Evolutionary conservation across 1,140 invertebrate species (phyloP).

Genomic region (Eupeodes corollae): DNA sequence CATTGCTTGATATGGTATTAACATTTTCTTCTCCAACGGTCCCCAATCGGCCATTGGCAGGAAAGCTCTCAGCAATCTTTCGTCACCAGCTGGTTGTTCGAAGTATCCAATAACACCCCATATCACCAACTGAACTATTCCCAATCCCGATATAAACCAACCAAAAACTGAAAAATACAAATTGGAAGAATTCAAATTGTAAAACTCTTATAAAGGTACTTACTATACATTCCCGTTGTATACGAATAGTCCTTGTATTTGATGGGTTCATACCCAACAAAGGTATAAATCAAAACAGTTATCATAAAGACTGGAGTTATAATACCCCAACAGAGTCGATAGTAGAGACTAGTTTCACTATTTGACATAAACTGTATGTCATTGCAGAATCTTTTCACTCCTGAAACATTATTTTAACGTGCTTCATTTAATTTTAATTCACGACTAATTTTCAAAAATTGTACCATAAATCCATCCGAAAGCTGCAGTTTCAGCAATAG

Average conservation of each 20-base stretch:
- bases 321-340: conserved; percentile 65
- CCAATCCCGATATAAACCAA: conserved; percentile 31
- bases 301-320: conserved; percentile 58
- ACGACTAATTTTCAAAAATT: conserved; percentile 20
- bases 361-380: conserved; percentile 59
- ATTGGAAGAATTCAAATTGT: not conserved
- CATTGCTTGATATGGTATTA: too few species aligned
- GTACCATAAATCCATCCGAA: conserved; percentile 60
- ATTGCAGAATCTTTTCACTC: conserved; percentile 43
- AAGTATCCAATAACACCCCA: conserved; percentile 15
- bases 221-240: conserved; percentile 17
- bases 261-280: conserved; percentile 39
- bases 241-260: conserved; percentile 31
- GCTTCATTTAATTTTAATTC: conserved; percentile 30
- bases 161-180: conserved; percentile 13
- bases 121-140: conserved; percentile 32
- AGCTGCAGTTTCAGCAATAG: conserved; percentile 52
- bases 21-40: conserved; percentile 31
- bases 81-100: conserved; percentile 7
- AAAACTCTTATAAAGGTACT: not conserved
- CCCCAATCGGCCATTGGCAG: conserved; percentile 43
- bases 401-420: conserved; percentile 32
- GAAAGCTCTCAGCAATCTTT: conserved; percentile 43
- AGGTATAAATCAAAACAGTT: conserved; percentile 48
- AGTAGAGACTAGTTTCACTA: conserved; percentile 53